Conservation (phyloP, 2,113 vertebrate species). For the Protomyctophum bolini region DNA sequence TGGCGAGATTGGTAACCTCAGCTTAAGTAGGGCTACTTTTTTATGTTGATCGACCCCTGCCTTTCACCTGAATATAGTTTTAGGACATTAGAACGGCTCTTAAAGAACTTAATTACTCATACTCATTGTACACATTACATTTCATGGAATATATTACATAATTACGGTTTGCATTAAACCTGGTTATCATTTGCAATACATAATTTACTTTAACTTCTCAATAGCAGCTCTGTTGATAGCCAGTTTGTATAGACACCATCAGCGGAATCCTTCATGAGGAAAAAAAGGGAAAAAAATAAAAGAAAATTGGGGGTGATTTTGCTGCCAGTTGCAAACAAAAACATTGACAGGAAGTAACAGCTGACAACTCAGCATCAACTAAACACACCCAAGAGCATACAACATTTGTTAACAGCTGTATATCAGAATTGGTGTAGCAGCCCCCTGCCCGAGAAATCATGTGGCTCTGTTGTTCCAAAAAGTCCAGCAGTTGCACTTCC, state of each 20-base stretch:
- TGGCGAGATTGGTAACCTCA: background rate
- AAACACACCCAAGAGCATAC: constrained; percentile 17
- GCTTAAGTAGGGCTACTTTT: background rate
- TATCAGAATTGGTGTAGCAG: constrained; percentile 8
- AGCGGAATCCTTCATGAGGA: background rate
- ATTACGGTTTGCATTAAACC: too few species aligned
- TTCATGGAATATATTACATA: too few species aligned
- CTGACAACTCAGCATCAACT: constrained; percentile 44
- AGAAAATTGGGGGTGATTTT: constrained; percentile 11
- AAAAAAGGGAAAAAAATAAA: background rate
- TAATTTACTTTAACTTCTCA: too few species aligned
- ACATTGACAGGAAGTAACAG: constrained; percentile 43
- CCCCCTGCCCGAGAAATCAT: constrained; percentile 37
- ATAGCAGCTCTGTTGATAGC: background rate
- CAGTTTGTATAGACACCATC: background rate
- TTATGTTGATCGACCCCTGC: constrained; percentile 1
- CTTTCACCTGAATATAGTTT: background rate
- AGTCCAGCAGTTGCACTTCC: constrained; percentile 65
- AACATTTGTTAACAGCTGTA: constrained; percentile 39
- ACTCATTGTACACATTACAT: too few species aligned
- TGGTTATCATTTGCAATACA: too few species aligned
- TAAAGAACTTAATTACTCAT: too few species aligned
- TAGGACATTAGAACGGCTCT: too few species aligned
- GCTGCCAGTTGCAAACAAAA: constrained; percentile 6
- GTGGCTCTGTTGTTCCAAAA: constrained; percentile 46